phyloP scores from a whole-genome alignment of 2,113 vertebrate species.

The Sialia sialis region DNA sequence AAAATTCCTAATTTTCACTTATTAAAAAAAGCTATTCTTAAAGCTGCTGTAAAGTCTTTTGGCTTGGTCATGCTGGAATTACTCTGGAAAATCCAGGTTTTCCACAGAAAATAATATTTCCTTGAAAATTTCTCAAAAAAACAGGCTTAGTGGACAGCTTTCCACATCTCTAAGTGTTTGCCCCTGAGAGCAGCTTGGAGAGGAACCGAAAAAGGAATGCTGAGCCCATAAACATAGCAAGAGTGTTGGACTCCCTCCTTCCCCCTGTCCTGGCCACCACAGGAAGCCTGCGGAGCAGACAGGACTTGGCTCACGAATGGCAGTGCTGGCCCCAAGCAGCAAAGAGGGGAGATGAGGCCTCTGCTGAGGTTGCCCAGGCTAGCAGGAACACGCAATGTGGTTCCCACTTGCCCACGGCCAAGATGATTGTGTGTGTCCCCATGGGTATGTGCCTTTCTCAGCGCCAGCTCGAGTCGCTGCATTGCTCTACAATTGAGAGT shows the following conservation, averaged over 20 bases:
- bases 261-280: fast-evolving
- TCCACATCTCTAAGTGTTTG: background rate
- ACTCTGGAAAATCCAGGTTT: background rate
- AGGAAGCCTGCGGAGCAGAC: fast-evolving
- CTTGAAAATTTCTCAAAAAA: background rate
- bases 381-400: fast-evolving
- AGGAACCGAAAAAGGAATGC: background rate
- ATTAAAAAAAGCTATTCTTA: background rate
- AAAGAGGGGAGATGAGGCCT: background rate
- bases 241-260: background rate
- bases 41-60: background rate
- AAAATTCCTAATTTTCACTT: background rate
- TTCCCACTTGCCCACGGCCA: background rate
- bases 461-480: background rate
- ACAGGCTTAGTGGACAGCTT: background rate
- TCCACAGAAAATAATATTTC: background rate
- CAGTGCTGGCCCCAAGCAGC: background rate
- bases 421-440: conserved; percentile 10
- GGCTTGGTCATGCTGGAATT: background rate
- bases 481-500: background rate
- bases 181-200: background rate
- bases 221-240: background rate
- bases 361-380: background rate
- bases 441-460: conserved; percentile 19
- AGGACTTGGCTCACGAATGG: background rate